phyloP scores from a whole-genome alignment of 1,140 invertebrate species.

The Ostrea edulis region DNA sequence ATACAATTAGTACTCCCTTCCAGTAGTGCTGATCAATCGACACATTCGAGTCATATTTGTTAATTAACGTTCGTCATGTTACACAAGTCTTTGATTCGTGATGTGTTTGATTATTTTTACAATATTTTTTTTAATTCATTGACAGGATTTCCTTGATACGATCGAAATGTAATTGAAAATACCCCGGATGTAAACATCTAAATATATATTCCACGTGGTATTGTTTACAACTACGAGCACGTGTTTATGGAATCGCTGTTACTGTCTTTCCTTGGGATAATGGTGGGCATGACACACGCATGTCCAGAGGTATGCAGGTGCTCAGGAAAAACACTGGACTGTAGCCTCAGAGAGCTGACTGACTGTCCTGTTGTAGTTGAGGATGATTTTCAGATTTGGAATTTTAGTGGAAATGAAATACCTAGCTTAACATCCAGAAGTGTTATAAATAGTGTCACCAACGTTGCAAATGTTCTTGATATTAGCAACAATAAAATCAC shows the following conservation, averaged over 20 bases:
- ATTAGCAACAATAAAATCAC: not conserved
- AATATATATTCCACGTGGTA: conserved; percentile 19
- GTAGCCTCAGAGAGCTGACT: not conserved
- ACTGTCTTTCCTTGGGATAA: not conserved
- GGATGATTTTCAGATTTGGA: not conserved
- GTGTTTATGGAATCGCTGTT: not conserved
- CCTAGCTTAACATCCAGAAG: not conserved
- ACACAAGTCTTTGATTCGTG: not conserved
- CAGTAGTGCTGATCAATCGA: not conserved
- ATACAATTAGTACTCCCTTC: not conserved
- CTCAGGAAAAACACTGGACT: not conserved
- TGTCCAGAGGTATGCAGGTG: not conserved
- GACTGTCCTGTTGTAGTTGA: not conserved
- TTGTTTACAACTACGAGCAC: conserved; percentile 18
- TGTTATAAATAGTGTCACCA: not conserved
- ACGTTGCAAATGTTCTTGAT: not conserved
- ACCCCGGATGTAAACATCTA: not conserved
- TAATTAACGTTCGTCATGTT: not conserved
- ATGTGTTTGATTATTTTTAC: not conserved
- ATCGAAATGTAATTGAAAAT: not conserved
- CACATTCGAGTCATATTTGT: not conserved
- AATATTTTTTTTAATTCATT: not conserved
- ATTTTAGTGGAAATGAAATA: not conserved
- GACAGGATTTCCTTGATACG: not conserved
- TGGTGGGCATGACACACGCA: not conserved